Evolutionary conservation across 2,797 vertebrate genomes (phyloP).

Genomic region (Petrocephalus schoutedeni): DNA sequence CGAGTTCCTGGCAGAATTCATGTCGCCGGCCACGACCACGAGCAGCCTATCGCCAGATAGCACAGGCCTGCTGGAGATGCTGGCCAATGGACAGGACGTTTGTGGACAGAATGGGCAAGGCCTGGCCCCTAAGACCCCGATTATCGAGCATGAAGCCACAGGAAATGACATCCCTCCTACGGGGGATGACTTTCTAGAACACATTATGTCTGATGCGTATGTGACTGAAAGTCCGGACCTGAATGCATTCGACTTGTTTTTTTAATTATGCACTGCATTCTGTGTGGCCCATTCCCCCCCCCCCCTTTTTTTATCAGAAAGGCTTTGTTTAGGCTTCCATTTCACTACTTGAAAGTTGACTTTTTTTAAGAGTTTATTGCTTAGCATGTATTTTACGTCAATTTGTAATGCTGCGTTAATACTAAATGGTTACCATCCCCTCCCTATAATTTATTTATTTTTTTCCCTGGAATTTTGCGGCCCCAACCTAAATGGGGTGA

Average conservation of each 20-base stretch:
- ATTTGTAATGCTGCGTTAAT: constrained; percentile 21
- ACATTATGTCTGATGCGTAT: constrained; percentile 67
- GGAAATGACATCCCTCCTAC: constrained; percentile 38
- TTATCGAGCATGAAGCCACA: neutral
- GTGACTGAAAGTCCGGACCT: constrained; percentile 63
- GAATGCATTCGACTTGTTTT: constrained; percentile 70
- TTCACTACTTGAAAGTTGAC: neutral
- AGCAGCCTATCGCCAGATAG: constrained; percentile 67
- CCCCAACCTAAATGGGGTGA: neutral
- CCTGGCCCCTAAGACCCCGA: constrained; percentile 36
- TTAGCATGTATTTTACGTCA: neutral
- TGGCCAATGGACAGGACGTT: constrained; percentile 33
- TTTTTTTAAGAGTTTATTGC: neutral
- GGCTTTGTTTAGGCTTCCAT: neutral
- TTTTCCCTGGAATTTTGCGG: neutral
- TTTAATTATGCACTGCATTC: constrained; percentile 42
- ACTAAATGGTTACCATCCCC: neutral
- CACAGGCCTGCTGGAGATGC: constrained; percentile 53
- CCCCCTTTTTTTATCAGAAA: neutral
- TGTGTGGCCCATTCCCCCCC: neutral
- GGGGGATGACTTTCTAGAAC: constrained; percentile 67
- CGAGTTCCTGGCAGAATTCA: constrained; percentile 72
- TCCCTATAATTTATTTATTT: neutral
- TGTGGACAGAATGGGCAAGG: constrained; percentile 25
- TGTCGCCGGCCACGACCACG: constrained; percentile 66